Evolutionary conservation across 2,888 invertebrate genomes (phyloP).

Genomic region (Synergus japonicus): DNA sequence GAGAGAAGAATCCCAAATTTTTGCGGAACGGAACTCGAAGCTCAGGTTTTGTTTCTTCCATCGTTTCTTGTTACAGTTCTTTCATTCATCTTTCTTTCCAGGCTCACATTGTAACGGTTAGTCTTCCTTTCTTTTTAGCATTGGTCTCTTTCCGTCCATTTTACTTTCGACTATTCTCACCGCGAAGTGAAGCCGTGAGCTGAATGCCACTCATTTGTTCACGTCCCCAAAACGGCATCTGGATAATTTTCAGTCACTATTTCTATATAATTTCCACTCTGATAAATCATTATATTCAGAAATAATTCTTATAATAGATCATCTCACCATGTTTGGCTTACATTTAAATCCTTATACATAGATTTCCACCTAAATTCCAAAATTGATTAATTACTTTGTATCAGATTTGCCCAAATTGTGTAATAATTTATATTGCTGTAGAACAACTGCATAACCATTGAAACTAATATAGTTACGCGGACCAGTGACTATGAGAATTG

Average conservation of each 20-base stretch:
- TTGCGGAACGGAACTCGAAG: neutral
- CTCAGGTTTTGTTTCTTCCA: slow-evolving; percentile 31
- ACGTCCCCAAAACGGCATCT: slow-evolving; percentile 58
- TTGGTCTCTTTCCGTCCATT: slow-evolving; percentile 26
- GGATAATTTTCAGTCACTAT: slow-evolving; percentile 61
- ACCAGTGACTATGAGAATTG: slow-evolving; percentile 27
- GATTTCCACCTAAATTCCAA: no score
- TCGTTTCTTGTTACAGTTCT: slow-evolving; percentile 29
- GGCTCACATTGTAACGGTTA: slow-evolving; percentile 26
- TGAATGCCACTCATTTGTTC: slow-evolving; percentile 61
- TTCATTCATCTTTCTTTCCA: slow-evolving; percentile 20
- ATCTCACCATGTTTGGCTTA: no score
- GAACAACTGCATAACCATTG: neutral
- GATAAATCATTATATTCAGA: no score
- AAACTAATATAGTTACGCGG: slow-evolving; percentile 15
- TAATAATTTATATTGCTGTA: neutral
- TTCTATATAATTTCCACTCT: slow-evolving; percentile 12
- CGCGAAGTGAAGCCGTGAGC: slow-evolving; percentile 41
- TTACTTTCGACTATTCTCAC: slow-evolving; percentile 35
- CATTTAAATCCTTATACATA: no score
- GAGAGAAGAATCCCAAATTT: neutral
- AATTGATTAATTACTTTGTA: no score
- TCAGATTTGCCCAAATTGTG: neutral
- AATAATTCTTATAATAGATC: no score
- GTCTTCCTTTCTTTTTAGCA: neutral